Evolutionary conservation across 1,140 invertebrate genomes (phyloP).

Genomic region (Habropoda laboriosa): DNA sequence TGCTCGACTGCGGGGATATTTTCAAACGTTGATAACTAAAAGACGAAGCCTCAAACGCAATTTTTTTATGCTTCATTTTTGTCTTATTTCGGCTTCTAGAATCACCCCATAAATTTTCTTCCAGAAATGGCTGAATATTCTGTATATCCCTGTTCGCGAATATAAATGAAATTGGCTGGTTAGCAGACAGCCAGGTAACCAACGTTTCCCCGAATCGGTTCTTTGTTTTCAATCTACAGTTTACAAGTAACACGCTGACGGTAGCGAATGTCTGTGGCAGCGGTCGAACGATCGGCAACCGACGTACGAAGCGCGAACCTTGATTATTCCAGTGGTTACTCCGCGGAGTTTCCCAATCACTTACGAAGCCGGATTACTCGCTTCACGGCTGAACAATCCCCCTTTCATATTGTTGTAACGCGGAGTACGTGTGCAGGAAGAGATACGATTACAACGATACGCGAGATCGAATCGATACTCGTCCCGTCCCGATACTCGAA

Average conservation of each 20-base stretch:
- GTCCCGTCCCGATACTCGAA: too few relatives aligned
- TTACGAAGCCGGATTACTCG: conserved; percentile 30
- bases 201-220: not conserved
- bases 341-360: conserved; percentile 35
- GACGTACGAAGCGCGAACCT: conserved; percentile 28
- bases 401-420: conserved; percentile 4
- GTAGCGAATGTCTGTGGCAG: conserved; percentile 24
- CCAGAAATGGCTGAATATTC: too few relatives aligned
- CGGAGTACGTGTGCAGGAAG: not conserved
- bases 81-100: too few relatives aligned
- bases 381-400: conserved; percentile 3
- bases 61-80: too few relatives aligned
- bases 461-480: not conserved
- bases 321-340: conserved; percentile 32
- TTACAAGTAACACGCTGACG: conserved; percentile 38
- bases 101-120: too few relatives aligned
- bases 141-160: not conserved
- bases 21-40: too few relatives aligned
- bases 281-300: conserved; percentile 23
- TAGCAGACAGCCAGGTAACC: conserved; percentile 6
- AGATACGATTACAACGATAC: not conserved
- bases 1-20: too few relatives aligned
- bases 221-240: conserved; percentile 24
- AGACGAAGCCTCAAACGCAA: too few relatives aligned
- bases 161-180: conserved; percentile 17